Base-by-base conservation (phyloP, 2,888 invertebrate genomes). In the Noctua janthina region DNA sequence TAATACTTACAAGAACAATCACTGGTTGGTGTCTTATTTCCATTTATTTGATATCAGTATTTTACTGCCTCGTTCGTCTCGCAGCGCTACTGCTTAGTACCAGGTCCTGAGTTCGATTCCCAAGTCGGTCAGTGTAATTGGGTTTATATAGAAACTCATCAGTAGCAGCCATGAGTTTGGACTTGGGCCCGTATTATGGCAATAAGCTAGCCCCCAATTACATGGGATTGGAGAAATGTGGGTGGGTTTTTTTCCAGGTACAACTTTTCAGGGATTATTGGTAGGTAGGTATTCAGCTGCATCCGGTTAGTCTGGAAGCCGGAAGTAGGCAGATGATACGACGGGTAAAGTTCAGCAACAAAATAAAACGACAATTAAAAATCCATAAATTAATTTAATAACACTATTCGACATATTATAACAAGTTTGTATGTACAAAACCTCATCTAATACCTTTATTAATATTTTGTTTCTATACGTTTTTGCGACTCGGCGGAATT, bases 321-420 rank as follows among this genome's bases (percentile, higher is more conserved):
- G 1, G 20, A 66, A 10, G 35, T 39, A 66, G 39, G 10, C 10
- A 39, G 23, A 15, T 1, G 13, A 20, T 66, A 29, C 29, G 20
- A n/a, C 0, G 7, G 20, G 2, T 39, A 29, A 35, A 49, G 46
- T n/a, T 20, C 23, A 17, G 23, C 5, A 49, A 59, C 1, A 4
- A 85, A 92, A 91, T 89, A 90, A 90, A 92, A 88, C 87, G 49
- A 43, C 51, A 59, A 15, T 88, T 90, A 95, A 96, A 96, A 96
- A 95, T 96, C 94, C 95, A 96, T 96, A 96, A 96, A 95, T 96
- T 96, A 96, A 95, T 96, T 96, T 95, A 96, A 95, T 96, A 96
- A 95, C 94, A 95, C 96, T 96, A 96, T 96, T 92, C 93, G 95
- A 95, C 95, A 96, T 95, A 95, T 95, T 93, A 94, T 96, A 96